Percentiles rank a stretch among this genome's conserved stretches.
These are phyloP conservation scores for Serrognathus titanus DNA, from an alignment of 2,888 invertebrate species.

Conservation along the genomic window DNA sequence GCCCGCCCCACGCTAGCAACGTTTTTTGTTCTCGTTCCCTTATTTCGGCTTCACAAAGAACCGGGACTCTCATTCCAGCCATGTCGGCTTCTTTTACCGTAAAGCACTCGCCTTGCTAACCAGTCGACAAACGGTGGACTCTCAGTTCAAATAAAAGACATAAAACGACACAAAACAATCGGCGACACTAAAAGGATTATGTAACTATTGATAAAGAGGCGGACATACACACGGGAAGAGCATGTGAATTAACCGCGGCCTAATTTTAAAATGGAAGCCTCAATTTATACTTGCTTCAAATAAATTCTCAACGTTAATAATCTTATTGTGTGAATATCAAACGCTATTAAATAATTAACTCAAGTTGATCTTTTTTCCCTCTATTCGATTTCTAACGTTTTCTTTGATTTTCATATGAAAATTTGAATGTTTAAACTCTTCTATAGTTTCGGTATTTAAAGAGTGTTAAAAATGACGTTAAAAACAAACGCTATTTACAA, in stretches of 20 bases:
- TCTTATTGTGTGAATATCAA: too few relatives aligned
- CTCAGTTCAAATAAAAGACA: constrained; percentile 11
- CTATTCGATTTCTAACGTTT: too few relatives aligned
- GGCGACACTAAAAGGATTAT: constrained; percentile 7
- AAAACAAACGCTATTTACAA: too few relatives aligned
- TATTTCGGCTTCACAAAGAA: constrained; percentile 44
- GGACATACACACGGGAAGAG: background rate
- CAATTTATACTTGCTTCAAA: too few relatives aligned
- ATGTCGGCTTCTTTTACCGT: constrained; percentile 37
- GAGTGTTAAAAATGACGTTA: too few relatives aligned
- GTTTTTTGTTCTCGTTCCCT: constrained; percentile 41
- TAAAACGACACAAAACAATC: constrained; percentile 12
- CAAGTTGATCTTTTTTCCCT: too few relatives aligned
- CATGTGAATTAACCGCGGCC: background rate
- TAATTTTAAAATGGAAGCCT: too few relatives aligned
- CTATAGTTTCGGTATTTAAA: too few relatives aligned
- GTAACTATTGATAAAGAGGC: constrained; percentile 2
- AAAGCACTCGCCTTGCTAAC: constrained; percentile 27
- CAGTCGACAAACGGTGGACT: constrained; percentile 28
- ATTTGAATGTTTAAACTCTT: too few relatives aligned
- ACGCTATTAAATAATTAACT: too few relatives aligned
- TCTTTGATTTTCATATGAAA: too few relatives aligned
- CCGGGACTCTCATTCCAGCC: constrained; percentile 34
- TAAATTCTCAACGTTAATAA: too few relatives aligned
- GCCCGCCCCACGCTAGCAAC: constrained; percentile 36